Evolutionary conservation across 2,888 invertebrate species (phyloP).

Genomic region (Agrypnus murinus): DNA sequence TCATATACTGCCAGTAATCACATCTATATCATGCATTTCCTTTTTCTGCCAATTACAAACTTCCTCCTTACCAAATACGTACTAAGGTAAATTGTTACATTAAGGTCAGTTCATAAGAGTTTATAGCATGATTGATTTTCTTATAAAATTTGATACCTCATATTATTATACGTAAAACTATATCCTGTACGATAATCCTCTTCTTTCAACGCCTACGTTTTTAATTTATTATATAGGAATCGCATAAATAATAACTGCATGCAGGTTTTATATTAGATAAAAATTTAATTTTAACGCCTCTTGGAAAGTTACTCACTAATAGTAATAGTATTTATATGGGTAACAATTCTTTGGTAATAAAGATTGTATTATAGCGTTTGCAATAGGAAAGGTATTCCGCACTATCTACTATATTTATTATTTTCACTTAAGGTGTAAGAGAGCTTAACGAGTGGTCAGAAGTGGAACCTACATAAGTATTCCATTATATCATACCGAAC

Average conservation of each 20-base stretch:
- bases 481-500: constrained; percentile 69
- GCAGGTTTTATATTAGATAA: not conserved
- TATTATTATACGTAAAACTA: not conserved
- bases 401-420: constrained; percentile 67
- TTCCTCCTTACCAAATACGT: no score
- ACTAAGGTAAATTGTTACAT: no score
- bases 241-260: constrained; percentile 21
- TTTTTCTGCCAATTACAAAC: no score
- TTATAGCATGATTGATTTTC: no score
- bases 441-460: constrained; percentile 66
- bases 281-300: not conserved
- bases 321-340: constrained; percentile 18
- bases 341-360: constrained; percentile 36
- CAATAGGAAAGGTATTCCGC: constrained; percentile 63
- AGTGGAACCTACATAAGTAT: constrained; percentile 66
- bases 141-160: no score
- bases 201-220: constrained; percentile 22
- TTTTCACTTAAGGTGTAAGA: constrained; percentile 67
- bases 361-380: constrained; percentile 47
- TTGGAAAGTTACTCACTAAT: constrained; percentile 4
- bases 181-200: constrained; percentile 11
- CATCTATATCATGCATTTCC: no score
- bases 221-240: constrained; percentile 10
- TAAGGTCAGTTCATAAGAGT: no score
- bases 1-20: no score